A percentile compares a stretch with the other conserved stretches of the same genome.
Conservation (phyloP, 2,888 invertebrate genomes). For the Morpho achilles region DNA sequence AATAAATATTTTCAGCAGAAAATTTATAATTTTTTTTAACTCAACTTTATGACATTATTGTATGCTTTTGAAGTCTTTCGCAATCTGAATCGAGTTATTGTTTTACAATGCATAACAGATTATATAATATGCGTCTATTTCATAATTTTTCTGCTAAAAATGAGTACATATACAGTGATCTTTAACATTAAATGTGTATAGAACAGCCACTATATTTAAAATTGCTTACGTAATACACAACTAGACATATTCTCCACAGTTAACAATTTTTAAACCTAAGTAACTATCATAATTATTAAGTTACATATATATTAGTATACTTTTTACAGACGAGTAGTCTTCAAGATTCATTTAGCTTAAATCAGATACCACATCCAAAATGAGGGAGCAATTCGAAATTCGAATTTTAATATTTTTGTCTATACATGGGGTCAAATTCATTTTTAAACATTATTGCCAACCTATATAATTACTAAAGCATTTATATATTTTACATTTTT, state of each 20-base stretch:
- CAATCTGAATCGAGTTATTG: too few relatives aligned
- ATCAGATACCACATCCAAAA: slow-evolving; percentile 10
- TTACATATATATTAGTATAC: slow-evolving; percentile 49
- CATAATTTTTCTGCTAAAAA: too few relatives aligned
- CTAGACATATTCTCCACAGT: slow-evolving; percentile 30
- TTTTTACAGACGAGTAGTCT: slow-evolving; percentile 57
- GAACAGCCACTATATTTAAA: background rate
- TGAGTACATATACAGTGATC: too few relatives aligned
- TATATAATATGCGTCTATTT: too few relatives aligned
- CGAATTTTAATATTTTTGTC: slow-evolving; percentile 10
- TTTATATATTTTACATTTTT: slow-evolving; percentile 4
- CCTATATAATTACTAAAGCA: background rate
- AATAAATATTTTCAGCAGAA: too few relatives aligned
- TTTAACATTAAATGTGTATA: background rate
- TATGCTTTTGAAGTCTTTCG: too few relatives aligned
- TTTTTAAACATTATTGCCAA: slow-evolving; percentile 13
- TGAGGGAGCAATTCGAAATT: background rate
- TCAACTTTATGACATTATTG: too few relatives aligned
- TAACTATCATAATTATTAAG: slow-evolving; percentile 44
- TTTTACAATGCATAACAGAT: too few relatives aligned
- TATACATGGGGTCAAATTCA: slow-evolving; percentile 8
- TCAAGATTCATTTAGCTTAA: slow-evolving; percentile 29
- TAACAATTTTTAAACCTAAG: slow-evolving; percentile 44
- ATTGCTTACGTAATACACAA: slow-evolving; percentile 20
- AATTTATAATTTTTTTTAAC: too few relatives aligned